Evolutionary conservation across 2,888 invertebrate species (phyloP), one percentile per base, ranked within the genome.

Genomic region (Caenorhabditis virilis): DNA sequence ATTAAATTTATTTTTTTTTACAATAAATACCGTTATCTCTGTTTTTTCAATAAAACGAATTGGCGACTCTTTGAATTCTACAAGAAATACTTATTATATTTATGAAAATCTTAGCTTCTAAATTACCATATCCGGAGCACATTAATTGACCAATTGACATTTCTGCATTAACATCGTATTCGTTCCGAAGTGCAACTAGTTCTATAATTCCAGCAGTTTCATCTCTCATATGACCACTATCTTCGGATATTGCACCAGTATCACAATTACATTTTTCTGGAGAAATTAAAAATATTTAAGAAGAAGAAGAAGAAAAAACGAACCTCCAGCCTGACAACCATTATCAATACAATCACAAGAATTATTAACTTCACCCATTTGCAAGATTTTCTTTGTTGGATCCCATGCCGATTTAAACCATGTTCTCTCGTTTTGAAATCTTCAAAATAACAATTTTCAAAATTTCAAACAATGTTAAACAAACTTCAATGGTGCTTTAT

Each of bases 231-330:
- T 61, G 52, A 26, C 76, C 78, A 22, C 61, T 58, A 52, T 78
- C 79, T 26, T 59, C 41, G 1, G 60, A 52, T 15, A 57, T 68
- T 0, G 58, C 50, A 22, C 62, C 56, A 16, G 70, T 52, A 45
- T 76, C 78, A 49, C 78, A 78, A 54, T 74, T 75, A 63, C 76
- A 78, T 22, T 60, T 56, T 18, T 52, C 73, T 72, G 57, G 45
- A 57, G 52, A 15, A 35, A 9, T 41, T 18, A 11, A 18, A 22
- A 20, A 18, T 15, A 1, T 45, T 23, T 22, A 1, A n/a, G n/a
- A 13, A 16, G 25, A 46, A 46, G 9, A 45, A 26, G 13, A 25
- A 7, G 25, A 22, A 45, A 25, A 25, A 25, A n/a, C 26, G 35
- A 7, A 74, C 74, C 70, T 52, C 65, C 68, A 25, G 56, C 52